Conservation (phyloP, 1,140 invertebrate species). For the Drosophila erecta region DNA sequence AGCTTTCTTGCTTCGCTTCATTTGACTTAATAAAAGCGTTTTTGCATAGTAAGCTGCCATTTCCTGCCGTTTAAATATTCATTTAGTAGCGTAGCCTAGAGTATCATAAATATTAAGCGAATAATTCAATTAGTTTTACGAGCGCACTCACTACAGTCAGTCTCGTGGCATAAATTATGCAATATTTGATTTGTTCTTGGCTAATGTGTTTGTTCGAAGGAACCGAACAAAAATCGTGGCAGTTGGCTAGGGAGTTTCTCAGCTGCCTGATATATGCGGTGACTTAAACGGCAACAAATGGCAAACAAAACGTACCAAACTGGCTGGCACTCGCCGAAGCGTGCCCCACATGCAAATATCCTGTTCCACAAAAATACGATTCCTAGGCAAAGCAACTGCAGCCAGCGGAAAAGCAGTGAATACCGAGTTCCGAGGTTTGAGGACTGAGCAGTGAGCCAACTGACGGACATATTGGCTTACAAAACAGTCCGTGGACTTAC, state of each 20-base stretch:
- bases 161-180: conserved; percentile 47
- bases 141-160: conserved; percentile 4
- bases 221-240: conserved; percentile 15
- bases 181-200: conserved; percentile 55
- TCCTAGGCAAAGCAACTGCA: conserved; percentile 20
- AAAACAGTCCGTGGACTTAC: conserved; percentile 65
- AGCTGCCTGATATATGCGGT: conserved; percentile 29
- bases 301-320: conserved; percentile 75
- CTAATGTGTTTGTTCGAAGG: conserved; percentile 19
- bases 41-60: conserved; percentile 19
- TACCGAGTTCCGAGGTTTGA: too few relatives aligned
- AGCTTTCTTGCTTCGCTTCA: background rate
- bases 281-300: conserved; percentile 69
- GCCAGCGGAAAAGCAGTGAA: conserved; percentile 17
- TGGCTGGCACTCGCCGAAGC: conserved; percentile 46
- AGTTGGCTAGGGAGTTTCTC: conserved; percentile 20
- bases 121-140: conserved; percentile 64
- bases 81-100: conserved; percentile 33
- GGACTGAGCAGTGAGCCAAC: conserved; percentile 6
- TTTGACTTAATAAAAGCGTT: background rate
- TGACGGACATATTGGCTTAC: conserved; percentile 54
- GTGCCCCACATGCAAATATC: conserved; percentile 73
- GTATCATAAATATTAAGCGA: conserved; percentile 51
- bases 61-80: conserved; percentile 27
- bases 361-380: conserved; percentile 12